Base-by-base conservation (phyloP, 2,888 invertebrate species). In the Agrilus cyanescens region DNA sequence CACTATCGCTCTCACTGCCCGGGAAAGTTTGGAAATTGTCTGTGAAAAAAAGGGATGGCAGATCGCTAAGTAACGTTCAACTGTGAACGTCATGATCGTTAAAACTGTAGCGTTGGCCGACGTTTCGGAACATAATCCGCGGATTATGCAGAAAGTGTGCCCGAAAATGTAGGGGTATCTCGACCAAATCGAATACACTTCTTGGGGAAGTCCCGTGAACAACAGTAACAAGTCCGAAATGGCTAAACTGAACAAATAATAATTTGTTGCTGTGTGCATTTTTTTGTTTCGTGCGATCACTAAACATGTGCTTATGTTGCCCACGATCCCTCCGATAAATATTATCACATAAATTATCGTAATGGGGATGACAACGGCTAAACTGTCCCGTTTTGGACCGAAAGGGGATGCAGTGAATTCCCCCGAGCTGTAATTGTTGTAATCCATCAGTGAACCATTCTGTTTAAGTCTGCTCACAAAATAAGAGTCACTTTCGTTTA, bases 221-320 rank as follows among this genome's bases (percentile, higher is more conserved):
- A 89, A 68, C 12, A 89, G 68, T 16, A 89, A 67, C 32, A 90
- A 72, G 62, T 90, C 90, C 3, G 88, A 88, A 46, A 89, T 74
- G 4, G 90, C 86, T 60, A 89, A 67, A 61, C 85, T 87, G 66
- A 89, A 88, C 43, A 90, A 69, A 60, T 90, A 90, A 59, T 81
- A 84, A 57, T 84, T 84, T 8, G 83, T 84, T 4, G 82, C 82
- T n/a, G 83, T 82, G 55, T 86, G 87, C 85, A 90, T 85, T 49
- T 81, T 82, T 53, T 80, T 80, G 65, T 88, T 88, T 47, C 78
- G 74, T 16, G 80, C 75, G 50, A 91, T 89, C 15, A 91, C 89
- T 44, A 88, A 71, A 59, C 90, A 90, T 1, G 89, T 90, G 57
- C 82, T 80, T 35, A 85, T 72, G 62, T 90, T 90, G 2, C 90